Evolutionary conservation across 2,888 invertebrate genomes (phyloP).

Genomic region (Andrena bicolor): DNA sequence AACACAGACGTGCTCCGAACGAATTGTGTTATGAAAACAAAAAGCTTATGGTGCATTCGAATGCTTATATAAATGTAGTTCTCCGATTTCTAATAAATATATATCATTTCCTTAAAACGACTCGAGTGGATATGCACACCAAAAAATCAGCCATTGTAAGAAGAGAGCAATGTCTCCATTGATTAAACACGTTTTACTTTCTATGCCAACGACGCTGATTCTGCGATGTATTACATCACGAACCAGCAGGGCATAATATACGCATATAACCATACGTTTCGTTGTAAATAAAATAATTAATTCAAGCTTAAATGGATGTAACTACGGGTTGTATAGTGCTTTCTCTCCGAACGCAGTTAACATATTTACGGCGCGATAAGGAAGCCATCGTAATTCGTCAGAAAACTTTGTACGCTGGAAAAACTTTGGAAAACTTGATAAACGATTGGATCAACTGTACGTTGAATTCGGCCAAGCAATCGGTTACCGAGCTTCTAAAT

Average conservation of each 20-base stretch:
- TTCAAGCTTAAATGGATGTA: slow-evolving; percentile 30
- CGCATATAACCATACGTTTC: slow-evolving; percentile 26
- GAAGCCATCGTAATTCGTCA: slow-evolving; percentile 32
- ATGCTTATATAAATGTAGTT: not conserved
- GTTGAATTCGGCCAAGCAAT: slow-evolving; percentile 49
- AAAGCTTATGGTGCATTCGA: not conserved
- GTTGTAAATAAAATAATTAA: slow-evolving; percentile 29
- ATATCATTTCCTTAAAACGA: not conserved
- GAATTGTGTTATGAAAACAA: slow-evolving; percentile 27
- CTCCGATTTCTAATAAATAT: not conserved
- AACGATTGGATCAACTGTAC: slow-evolving; percentile 43
- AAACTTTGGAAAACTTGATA: slow-evolving; percentile 51
- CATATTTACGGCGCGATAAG: slow-evolving; percentile 41
- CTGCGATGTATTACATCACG: slow-evolving; percentile 48
- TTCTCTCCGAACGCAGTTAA: slow-evolving; percentile 35
- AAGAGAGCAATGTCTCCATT: slow-evolving; percentile 56
- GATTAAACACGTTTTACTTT: slow-evolving; percentile 68
- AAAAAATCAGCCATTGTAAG: slow-evolving; percentile 53
- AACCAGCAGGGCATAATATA: slow-evolving; percentile 26
- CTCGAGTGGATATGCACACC: not conserved
- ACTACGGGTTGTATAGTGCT: slow-evolving; percentile 26
- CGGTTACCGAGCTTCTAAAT: slow-evolving; percentile 18
- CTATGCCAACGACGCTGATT: slow-evolving; percentile 62
- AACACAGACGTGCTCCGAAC: not conserved
- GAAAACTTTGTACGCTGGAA: slow-evolving; percentile 37